Conservation (phyloP, 53 echinoderm and acorn worm genomes). For the Crossaster papposus region DNA sequence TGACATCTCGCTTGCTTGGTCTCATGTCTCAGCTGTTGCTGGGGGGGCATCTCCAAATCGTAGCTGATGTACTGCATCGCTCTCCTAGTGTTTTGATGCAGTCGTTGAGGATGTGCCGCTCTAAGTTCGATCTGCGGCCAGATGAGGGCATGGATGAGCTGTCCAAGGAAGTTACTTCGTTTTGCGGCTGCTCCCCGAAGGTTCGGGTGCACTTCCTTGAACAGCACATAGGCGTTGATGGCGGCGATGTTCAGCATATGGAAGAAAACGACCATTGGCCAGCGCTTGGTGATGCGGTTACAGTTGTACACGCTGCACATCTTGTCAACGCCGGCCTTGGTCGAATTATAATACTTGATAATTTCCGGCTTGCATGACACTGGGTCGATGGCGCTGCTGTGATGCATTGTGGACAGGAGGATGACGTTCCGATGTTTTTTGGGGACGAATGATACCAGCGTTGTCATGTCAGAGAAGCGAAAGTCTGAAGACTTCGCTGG, state of each 20-base stretch:
- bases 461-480: background rate
- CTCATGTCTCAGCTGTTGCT: too few species aligned
- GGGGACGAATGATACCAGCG: conserved; percentile 5
- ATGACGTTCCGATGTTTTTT: background rate
- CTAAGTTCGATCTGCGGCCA: too few species aligned
- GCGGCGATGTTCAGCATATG: background rate
- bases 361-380: background rate
- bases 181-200: too few species aligned
- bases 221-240: too few species aligned
- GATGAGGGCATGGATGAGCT: too few species aligned
- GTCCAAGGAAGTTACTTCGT: too few species aligned
- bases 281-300: conserved; percentile 12
- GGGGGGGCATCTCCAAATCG: too few species aligned
- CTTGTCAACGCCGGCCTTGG: conserved; percentile 15
- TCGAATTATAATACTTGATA: background rate
- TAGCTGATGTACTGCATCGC: too few species aligned
- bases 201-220: too few species aligned
- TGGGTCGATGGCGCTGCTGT: background rate
- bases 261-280: background rate
- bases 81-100: too few species aligned
- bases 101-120: too few species aligned
- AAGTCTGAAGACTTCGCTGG: background rate
- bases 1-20: too few species aligned
- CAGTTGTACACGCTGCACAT: background rate
- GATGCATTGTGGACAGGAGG: background rate